phyloP scores from a whole-genome alignment of 2,797 vertebrate species.

The Mustela erminea region DNA sequence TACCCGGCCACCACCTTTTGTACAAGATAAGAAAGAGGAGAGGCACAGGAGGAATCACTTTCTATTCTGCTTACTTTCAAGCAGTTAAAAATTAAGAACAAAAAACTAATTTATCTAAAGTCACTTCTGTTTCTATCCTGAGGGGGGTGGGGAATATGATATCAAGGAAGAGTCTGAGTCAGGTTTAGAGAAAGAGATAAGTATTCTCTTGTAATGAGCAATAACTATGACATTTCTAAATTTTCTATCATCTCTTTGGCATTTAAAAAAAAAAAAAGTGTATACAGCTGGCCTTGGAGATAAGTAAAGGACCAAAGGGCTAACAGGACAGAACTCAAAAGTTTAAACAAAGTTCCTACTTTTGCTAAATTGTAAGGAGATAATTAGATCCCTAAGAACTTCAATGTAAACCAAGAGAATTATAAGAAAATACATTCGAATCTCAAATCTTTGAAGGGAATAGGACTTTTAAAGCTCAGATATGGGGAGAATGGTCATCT shows the following conservation, averaged over 20 bases:
- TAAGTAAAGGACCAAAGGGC: not conserved
- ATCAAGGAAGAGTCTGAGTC: not conserved
- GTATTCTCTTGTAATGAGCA: not conserved
- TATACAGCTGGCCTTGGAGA: not conserved
- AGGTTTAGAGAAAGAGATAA: not conserved
- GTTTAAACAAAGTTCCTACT: conserved; percentile 19
- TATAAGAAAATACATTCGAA: not conserved
- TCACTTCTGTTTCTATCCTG: not conserved
- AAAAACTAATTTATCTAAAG: not conserved
- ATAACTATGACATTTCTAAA: not conserved
- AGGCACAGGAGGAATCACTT: not conserved
- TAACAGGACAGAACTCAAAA: not conserved
- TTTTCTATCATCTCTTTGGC: not conserved
- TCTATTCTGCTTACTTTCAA: not conserved
- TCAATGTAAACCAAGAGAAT: not conserved
- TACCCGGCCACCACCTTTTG: not conserved
- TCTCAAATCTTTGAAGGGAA: not conserved
- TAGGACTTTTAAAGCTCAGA: not conserved
- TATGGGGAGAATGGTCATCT: not conserved
- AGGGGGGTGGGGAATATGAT: not conserved
- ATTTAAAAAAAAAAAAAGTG: not conserved
- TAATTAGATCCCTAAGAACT: conserved; percentile 4
- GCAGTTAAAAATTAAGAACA: not conserved
- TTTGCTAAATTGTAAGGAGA: not conserved
- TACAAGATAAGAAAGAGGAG: not conserved